Evolutionary conservation across 2,888 invertebrate genomes (phyloP).

Genomic region (Myopa tessellatipennis): DNA sequence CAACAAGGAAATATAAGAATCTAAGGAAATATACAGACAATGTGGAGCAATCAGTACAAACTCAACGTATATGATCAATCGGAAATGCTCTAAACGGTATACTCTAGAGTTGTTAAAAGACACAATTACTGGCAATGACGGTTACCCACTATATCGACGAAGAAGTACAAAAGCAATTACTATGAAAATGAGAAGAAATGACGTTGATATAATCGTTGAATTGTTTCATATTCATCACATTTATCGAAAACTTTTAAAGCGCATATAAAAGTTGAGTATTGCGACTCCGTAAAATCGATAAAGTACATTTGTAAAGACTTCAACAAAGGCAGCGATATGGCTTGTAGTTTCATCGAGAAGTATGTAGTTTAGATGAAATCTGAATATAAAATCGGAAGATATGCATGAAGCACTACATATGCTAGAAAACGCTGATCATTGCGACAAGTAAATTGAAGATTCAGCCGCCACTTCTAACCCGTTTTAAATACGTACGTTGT

Average conservation of each 20-base stretch:
- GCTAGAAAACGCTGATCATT: too few species aligned
- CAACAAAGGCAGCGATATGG: constrained; percentile 4
- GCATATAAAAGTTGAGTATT: too few species aligned
- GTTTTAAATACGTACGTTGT: too few species aligned
- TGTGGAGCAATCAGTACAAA: background rate
- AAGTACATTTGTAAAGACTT: background rate
- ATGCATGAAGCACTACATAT: too few species aligned
- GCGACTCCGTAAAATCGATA: background rate
- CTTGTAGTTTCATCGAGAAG: background rate
- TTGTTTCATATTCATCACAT: background rate
- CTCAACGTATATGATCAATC: background rate
- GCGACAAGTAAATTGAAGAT: too few species aligned
- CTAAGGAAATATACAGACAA: too few species aligned
- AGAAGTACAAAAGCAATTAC: background rate
- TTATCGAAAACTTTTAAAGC: too few species aligned
- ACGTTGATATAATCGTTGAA: background rate
- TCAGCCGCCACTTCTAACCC: too few species aligned
- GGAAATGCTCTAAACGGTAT: background rate
- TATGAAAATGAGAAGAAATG: background rate
- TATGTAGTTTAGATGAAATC: background rate
- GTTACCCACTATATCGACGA: background rate
- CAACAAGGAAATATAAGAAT: too few species aligned
- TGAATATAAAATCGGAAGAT: background rate
- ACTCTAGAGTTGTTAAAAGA: background rate
- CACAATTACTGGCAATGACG: too few species aligned